These are phyloP conservation scores for Trematomus bernacchii DNA, from an alignment of 2,797 vertebrate species.

Conservation along the genomic window DNA sequence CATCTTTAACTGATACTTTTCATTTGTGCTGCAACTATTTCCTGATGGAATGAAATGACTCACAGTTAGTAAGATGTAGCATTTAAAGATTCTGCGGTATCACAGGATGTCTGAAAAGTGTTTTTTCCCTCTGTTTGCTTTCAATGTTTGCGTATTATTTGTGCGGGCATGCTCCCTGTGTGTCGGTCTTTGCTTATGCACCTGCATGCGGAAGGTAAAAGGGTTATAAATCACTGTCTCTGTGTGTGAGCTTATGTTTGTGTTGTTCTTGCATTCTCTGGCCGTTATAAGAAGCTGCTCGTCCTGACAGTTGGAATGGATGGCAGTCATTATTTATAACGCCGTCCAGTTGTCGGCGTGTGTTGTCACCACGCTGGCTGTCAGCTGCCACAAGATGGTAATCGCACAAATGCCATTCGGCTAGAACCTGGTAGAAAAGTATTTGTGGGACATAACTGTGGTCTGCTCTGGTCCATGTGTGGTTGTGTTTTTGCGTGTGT, in stretches of 20 bases:
- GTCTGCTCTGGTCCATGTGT: slow-evolving; percentile 6
- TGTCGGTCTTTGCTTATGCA: slow-evolving; percentile 15
- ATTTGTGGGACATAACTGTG: slow-evolving; percentile 49
- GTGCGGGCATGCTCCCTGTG: not conserved
- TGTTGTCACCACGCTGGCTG: slow-evolving; percentile 57
- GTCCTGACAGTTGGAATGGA: slow-evolving; percentile 68
- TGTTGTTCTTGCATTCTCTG: slow-evolving; percentile 55
- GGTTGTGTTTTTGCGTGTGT: slow-evolving; percentile 25
- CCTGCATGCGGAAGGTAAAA: slow-evolving; percentile 46
- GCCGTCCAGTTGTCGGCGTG: slow-evolving; percentile 58
- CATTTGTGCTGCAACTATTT: not conserved
- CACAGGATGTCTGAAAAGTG: not conserved
- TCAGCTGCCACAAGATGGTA: slow-evolving; percentile 64
- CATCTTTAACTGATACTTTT: not conserved
- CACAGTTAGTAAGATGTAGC: not conserved
- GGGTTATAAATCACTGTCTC: slow-evolving; percentile 67
- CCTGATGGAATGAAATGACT: not conserved
- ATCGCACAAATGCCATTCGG: slow-evolving; percentile 59
- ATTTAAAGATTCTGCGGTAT: not conserved
- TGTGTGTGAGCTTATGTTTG: slow-evolving; percentile 61
- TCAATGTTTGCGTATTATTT: slow-evolving; percentile 4
- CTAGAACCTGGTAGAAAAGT: slow-evolving; percentile 45
- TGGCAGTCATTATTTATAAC: slow-evolving; percentile 74
- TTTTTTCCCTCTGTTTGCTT: not conserved
- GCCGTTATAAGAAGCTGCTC: slow-evolving; percentile 49